These are phyloP conservation scores for Delichon dasypus DNA, from an alignment of 2,797 vertebrate genomes.

Conservation along the genomic window DNA sequence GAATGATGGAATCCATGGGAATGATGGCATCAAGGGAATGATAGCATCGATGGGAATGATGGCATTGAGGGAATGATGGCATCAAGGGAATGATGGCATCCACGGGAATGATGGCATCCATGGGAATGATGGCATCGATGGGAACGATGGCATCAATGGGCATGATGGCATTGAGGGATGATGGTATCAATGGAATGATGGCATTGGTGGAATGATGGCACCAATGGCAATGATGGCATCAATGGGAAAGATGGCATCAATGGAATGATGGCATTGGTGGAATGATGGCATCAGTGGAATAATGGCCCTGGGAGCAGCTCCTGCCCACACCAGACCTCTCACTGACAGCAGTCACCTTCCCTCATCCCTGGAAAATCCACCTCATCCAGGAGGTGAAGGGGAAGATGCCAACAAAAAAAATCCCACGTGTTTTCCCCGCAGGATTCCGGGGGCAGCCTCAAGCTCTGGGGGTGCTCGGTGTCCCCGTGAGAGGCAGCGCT, in stretches of 20 bases:
- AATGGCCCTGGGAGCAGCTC: neutral
- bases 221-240: fast-evolving
- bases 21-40: too few species aligned
- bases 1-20: too few species aligned
- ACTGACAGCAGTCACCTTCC: fast-evolving
- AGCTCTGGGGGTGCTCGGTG: fast-evolving
- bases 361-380: fast-evolving
- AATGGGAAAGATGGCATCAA: too few species aligned
- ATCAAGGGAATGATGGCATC: fast-evolving
- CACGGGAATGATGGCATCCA: fast-evolving
- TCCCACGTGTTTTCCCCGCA: fast-evolving
- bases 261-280: too few species aligned
- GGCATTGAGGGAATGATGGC: neutral
- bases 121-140: neutral
- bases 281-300: neutral
- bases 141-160: fast-evolving
- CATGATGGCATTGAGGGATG: too few species aligned
- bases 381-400: neutral
- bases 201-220: neutral
- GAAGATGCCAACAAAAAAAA: neutral
- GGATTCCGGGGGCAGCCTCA: neutral
- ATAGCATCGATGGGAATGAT: neutral
- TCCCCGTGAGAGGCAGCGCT: fast-evolving
- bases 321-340: neutral
- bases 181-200: too few species aligned